These are phyloP conservation scores for Pantelozetes paolii DNA, from an alignment of 2,888 invertebrate genomes.

Conservation along the genomic window DNA sequence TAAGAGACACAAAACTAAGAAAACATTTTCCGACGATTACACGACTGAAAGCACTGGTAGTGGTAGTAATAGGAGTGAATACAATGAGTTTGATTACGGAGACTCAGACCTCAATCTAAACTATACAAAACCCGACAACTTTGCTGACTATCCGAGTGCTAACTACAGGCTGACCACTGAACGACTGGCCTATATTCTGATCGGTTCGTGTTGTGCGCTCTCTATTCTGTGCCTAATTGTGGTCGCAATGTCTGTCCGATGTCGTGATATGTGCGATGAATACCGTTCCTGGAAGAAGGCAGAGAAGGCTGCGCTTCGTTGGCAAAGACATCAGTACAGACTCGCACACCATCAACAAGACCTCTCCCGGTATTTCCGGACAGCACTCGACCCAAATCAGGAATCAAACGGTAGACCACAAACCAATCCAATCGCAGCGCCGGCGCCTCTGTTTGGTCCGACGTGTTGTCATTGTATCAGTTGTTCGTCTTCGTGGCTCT, in stretches of 20 bases:
- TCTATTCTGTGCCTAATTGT: conserved; percentile 43
- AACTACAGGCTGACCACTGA: conserved; percentile 43
- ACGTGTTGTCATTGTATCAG: conserved; percentile 41
- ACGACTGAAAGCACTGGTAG: background rate
- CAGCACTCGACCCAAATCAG: conserved; percentile 4
- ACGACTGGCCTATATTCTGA: conserved; percentile 43
- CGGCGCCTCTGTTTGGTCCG: conserved; percentile 21
- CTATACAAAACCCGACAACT: conserved; percentile 20
- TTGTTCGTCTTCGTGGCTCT: conserved; percentile 41
- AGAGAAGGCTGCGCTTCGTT: conserved; percentile 43
- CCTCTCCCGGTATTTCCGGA: conserved; percentile 40
- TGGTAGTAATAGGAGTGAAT: background rate
- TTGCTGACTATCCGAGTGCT: conserved; percentile 20
- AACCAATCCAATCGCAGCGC: background rate
- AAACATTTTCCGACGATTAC: conserved; percentile 5
- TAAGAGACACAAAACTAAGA: background rate
- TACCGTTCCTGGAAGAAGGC: conserved; percentile 43
- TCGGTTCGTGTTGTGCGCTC: conserved; percentile 44
- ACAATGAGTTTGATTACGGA: conserved; percentile 6
- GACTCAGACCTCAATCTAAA: conserved; percentile 10
- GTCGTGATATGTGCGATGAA: conserved; percentile 45
- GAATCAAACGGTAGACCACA: background rate
- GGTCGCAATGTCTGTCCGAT: conserved; percentile 44
- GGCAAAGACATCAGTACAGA: conserved; percentile 40
- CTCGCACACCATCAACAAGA: conserved; percentile 24